A percentile compares a stretch with the other conserved stretches of the same genome.
phyloP scores from a whole-genome alignment of 1,140 invertebrate species.

The Trichonephila clavata region DNA sequence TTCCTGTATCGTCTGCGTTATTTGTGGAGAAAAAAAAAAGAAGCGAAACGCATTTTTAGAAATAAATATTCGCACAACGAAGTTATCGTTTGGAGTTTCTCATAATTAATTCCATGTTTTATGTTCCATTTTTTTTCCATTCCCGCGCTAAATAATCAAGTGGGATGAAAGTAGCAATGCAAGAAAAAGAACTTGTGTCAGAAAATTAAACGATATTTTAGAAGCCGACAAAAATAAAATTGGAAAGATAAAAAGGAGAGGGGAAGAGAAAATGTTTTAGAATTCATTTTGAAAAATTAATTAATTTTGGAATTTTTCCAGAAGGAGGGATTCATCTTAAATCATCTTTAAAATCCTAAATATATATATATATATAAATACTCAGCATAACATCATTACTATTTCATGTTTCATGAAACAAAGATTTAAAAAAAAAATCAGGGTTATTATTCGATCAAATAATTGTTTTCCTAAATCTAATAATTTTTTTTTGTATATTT shows the following conservation, averaged over 20 bases:
- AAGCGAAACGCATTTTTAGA: neutral
- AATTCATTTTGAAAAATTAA: conserved; percentile 41
- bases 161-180: neutral
- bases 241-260: neutral
- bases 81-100: conserved; percentile 16
- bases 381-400: neutral
- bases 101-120: conserved; percentile 48
- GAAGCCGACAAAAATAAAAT: conserved; percentile 5
- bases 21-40: neutral
- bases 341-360: neutral
- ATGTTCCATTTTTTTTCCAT: neutral
- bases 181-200: conserved; percentile 23
- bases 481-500: too few species aligned
- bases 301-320: conserved; percentile 30
- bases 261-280: too few species aligned
- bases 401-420: neutral
- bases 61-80: conserved; percentile 35
- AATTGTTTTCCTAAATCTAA: too few species aligned
- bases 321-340: neutral
- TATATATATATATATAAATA: neutral
- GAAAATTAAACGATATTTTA: conserved; percentile 46
- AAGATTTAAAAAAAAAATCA: neutral
- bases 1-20: neutral
- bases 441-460: too few species aligned
- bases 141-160: neutral